Evolutionary conservation across 1,140 invertebrate genomes (phyloP).

Genomic region (Drosophila lacertosa): DNA sequence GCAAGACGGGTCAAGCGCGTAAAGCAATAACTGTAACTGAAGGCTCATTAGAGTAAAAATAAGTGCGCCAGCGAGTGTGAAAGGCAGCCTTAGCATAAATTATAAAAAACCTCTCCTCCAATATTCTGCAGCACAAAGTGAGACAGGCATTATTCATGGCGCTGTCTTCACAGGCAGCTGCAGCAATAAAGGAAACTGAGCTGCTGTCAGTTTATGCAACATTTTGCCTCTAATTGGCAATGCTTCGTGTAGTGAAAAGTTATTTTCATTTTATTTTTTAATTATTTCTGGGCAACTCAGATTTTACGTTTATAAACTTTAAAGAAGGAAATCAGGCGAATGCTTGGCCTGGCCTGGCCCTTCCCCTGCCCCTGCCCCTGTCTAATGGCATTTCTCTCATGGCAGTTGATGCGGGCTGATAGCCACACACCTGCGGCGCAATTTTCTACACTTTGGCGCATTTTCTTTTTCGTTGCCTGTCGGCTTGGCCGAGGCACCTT

Average conservation of each 20-base stretch:
- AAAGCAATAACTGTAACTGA: constrained; percentile 14
- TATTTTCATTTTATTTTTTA: background rate
- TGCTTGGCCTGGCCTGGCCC: no score
- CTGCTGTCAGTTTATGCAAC: constrained; percentile 10
- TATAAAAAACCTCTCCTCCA: background rate
- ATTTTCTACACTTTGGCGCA: constrained; percentile 70
- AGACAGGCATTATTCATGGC: constrained; percentile 11
- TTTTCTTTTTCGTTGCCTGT: constrained; percentile 45
- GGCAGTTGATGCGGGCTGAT: constrained; percentile 27
- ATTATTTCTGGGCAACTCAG: background rate
- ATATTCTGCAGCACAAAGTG: background rate
- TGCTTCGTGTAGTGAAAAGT: background rate
- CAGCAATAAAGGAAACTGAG: background rate
- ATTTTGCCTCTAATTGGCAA: constrained; percentile 48
- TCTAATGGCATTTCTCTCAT: constrained; percentile 24
- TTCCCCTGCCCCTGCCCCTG: background rate
- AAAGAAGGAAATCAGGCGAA: constrained; percentile 1
- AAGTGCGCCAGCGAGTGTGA: background rate
- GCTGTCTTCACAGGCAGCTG: constrained; percentile 1
- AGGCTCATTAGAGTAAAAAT: constrained; percentile 10
- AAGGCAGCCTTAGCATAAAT: background rate
- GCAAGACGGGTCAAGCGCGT: background rate
- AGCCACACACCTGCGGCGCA: constrained; percentile 62
- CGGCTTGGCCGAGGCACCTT: constrained; percentile 42
- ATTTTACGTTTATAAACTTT: constrained; percentile 34